Conservation (phyloP, 2,113 vertebrate species). For the Cryptomyrus ogoouensis region DNA sequence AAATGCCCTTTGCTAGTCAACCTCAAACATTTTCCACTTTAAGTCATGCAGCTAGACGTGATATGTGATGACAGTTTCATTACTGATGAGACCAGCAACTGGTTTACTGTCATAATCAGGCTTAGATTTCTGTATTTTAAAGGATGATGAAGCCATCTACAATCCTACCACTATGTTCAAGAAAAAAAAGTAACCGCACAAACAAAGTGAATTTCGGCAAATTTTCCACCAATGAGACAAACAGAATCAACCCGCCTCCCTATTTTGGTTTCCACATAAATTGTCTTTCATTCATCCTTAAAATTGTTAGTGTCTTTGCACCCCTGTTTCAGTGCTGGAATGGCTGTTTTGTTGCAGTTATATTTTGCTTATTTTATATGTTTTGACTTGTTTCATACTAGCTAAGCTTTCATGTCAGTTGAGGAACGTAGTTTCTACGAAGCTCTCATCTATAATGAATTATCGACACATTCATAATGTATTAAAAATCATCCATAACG, state of each 20-base stretch:
- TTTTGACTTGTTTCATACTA: neutral
- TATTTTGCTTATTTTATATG: neutral
- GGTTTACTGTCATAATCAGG: neutral
- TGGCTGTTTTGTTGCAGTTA: neutral
- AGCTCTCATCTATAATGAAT: neutral
- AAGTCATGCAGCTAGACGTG: neutral
- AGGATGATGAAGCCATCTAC: neutral
- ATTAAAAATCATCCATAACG: too few species aligned
- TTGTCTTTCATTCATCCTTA: neutral
- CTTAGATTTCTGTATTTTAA: neutral
- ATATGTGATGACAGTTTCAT: constrained; percentile 2
- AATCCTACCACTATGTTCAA: neutral
- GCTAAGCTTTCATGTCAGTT: neutral
- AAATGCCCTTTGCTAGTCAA: neutral
- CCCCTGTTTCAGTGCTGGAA: neutral
- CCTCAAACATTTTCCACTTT: neutral
- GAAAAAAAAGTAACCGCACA: neutral
- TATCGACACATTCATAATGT: too few species aligned
- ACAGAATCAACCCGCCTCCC: neutral
- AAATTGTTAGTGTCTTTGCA: neutral
- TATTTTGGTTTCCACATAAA: neutral
- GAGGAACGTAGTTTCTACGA: neutral
- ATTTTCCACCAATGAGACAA: neutral
- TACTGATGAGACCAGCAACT: neutral
- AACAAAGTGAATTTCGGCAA: neutral